Base-by-base conservation (phyloP, 2,797 vertebrate species). In the Balearica regulorum region DNA sequence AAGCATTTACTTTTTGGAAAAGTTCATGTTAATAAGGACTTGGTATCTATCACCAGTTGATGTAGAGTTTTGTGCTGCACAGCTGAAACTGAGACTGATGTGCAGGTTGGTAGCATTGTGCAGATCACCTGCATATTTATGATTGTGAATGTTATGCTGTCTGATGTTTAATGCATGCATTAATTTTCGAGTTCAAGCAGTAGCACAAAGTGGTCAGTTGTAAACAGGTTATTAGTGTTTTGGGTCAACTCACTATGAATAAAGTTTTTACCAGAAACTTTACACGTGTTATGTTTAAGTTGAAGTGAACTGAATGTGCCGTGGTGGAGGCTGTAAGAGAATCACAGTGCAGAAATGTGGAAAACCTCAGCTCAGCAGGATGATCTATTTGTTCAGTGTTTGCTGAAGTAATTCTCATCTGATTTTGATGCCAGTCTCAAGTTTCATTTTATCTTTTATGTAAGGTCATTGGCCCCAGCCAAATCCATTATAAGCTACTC, bases 1-100 rank as follows among this genome's bases (percentile, higher is more conserved):
- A 96, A 95, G 75, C 85, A 54, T 93, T 86, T 87, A 58, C 44
- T 83, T 93, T 95, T 94, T 71, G 35, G 53, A 90, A 88, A 92
- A 95, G 44, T 43, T 82, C 33, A 61, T 92, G 53, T 78, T 96
- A 78, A 70, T 76, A 80, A 91, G 57, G 66, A 15, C 43, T 84
- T 58, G 31, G 20, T 89, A 17, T 76, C 69, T 88, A 5, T 82
- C 89, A 84, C 15, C 43, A 69, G 22, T 44, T 77, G 53, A 72
- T 92, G 39, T 24, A 35, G 57, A 28, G 55, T 60, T 92, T 64
- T 88, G 54, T 78, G 57, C 6, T 41, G 75, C 0, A 0, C 71
- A 33, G 20, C 28, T 78, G 76, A 83, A 88, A 13, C 76, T 39
- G 78, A 83, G 57, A 43, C 57, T 80, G 54, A 22, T 54, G 18